These are phyloP conservation scores for Drosophila trichaetosa DNA, from an alignment of 2,888 invertebrate species.

Conservation along the genomic window DNA sequence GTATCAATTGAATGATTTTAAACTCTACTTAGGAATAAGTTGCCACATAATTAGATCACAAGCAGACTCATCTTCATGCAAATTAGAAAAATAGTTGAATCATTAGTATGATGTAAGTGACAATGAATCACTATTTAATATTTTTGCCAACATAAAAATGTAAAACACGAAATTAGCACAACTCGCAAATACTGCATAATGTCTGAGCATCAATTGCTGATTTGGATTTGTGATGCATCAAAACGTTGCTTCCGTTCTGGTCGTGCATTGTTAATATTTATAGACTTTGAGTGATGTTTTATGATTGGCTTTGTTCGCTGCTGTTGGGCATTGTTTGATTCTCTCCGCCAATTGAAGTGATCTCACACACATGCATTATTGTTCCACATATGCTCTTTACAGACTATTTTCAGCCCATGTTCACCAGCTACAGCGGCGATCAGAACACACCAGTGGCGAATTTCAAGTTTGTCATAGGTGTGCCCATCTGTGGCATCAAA, in stretches of 20 bases:
- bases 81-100: conserved; percentile 1
- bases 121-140: conserved; percentile 4
- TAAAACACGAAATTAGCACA: conserved; percentile 10
- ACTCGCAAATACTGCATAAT: neutral
- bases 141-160: neutral
- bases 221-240: conserved; percentile 15
- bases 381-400: conserved; percentile 41
- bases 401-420: conserved; percentile 87
- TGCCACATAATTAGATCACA: neutral
- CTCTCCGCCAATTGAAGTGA: conserved; percentile 19
- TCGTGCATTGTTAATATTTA: conserved; percentile 38
- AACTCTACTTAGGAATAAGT: neutral
- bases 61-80: neutral
- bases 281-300: conserved; percentile 42
- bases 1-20: neutral
- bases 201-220: conserved; percentile 16
- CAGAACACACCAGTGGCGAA: conserved; percentile 86
- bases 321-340: conserved; percentile 25
- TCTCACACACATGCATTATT: conserved; percentile 28
- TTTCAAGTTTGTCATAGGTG: conserved; percentile 87
- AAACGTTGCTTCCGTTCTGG: conserved; percentile 15
- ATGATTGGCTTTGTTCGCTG: conserved; percentile 47
- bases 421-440: conserved; percentile 88
- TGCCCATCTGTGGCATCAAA: conserved; percentile 89
- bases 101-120: neutral